Conservation (phyloP, 2,888 invertebrate species). For the Nomada hirtipes region DNA sequence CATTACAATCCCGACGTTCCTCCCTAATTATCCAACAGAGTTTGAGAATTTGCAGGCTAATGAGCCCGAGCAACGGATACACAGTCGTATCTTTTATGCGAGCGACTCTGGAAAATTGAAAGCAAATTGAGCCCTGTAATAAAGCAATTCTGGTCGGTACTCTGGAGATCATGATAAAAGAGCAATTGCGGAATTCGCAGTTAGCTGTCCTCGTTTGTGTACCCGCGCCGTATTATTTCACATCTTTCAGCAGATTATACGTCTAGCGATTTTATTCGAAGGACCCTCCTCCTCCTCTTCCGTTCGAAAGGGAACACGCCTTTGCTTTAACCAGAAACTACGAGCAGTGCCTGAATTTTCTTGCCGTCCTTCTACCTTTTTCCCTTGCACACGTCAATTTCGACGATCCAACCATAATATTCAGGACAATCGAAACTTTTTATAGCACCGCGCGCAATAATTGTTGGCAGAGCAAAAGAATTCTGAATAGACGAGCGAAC, state of each 20-base stretch:
- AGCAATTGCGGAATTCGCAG: slow-evolving; percentile 66
- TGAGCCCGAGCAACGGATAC: slow-evolving; percentile 26
- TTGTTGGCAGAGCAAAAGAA: too few species aligned
- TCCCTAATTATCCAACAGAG: not conserved
- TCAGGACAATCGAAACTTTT: not conserved
- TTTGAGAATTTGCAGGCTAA: slow-evolving; percentile 22
- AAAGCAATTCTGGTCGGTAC: slow-evolving; percentile 67
- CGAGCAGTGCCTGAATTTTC: not conserved
- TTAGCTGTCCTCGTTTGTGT: slow-evolving; percentile 64
- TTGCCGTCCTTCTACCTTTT: too few species aligned
- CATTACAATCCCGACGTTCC: too few species aligned
- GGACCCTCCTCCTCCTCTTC: slow-evolving; percentile 17
- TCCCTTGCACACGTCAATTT: not conserved
- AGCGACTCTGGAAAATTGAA: slow-evolving; percentile 61
- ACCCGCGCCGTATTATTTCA: slow-evolving; percentile 58
- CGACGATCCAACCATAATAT: not conserved
- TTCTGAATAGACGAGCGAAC: too few species aligned
- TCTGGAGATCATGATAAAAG: slow-evolving; percentile 67
- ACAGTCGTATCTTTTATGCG: slow-evolving; percentile 14
- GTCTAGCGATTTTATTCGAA: slow-evolving; percentile 54
- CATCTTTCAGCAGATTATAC: slow-evolving; percentile 46
- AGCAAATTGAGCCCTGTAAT: slow-evolving; percentile 68
- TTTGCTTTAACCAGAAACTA: not conserved
- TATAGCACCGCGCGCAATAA: not conserved
- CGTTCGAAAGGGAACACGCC: not conserved